Evolutionary conservation across 2,113 vertebrate species (phyloP).

Genomic region (Gnathonemus longibarbis): DNA sequence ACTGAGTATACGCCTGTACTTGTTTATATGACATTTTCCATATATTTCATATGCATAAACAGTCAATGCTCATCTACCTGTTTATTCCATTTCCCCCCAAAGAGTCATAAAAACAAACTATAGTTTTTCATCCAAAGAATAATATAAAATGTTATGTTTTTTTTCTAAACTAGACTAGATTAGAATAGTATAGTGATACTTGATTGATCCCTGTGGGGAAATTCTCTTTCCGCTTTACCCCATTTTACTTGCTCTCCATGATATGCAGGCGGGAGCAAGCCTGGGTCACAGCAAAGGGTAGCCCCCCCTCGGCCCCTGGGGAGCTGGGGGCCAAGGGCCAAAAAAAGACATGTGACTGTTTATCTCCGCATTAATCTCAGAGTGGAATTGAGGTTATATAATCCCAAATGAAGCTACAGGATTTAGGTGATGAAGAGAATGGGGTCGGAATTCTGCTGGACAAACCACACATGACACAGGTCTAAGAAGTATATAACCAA

Average conservation of each 20-base stretch:
- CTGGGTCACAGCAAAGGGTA: background rate
- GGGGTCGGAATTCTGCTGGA: background rate
- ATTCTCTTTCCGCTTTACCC: background rate
- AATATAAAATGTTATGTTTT: background rate
- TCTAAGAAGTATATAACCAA: slow-evolving; percentile 81
- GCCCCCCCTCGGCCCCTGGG: background rate
- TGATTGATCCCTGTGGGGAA: background rate
- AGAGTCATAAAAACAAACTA: background rate
- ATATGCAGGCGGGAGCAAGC: background rate
- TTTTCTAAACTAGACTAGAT: background rate
- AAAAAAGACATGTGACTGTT: background rate
- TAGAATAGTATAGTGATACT: background rate
- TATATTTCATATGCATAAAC: background rate
- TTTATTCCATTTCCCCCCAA: background rate
- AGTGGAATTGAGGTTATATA: background rate
- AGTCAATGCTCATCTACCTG: background rate
- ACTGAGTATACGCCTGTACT: background rate
- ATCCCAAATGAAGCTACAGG: background rate
- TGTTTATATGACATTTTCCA: background rate
- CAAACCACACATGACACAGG: slow-evolving; percentile 30
- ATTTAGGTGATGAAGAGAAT: background rate
- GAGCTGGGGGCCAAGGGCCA: background rate
- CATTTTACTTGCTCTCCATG: background rate
- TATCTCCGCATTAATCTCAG: background rate
- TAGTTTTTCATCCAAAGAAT: background rate